phyloP scores from a whole-genome alignment of 2,113 vertebrate species.

The Sterna hirundo region DNA sequence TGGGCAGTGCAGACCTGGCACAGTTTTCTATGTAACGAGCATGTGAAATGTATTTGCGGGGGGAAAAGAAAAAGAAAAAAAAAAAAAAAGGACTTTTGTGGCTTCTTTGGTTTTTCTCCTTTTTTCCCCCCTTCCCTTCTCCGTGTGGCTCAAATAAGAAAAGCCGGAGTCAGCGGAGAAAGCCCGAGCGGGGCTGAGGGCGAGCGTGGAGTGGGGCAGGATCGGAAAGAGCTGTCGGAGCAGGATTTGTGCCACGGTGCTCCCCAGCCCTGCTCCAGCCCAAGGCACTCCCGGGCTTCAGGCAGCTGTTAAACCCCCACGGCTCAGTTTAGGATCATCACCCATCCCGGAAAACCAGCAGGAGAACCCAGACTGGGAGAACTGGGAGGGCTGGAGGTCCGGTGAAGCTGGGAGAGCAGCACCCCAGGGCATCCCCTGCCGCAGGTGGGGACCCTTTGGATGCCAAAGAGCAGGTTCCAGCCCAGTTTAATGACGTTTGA shows the following conservation, averaged over 20 bases:
- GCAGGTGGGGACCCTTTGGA: too few relatives aligned
- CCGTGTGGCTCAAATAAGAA: background rate
- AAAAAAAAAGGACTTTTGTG: background rate
- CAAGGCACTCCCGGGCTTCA: rapidly evolving
- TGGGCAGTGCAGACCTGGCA: background rate
- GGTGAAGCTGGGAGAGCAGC: too few relatives aligned
- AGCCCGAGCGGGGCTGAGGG: background rate
- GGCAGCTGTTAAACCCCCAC: rapidly evolving
- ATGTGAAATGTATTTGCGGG: constrained; percentile 20
- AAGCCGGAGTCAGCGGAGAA: background rate
- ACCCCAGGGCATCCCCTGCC: background rate
- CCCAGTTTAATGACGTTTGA: background rate
- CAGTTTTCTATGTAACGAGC: background rate
- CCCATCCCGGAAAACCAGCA: background rate
- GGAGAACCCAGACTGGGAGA: background rate
- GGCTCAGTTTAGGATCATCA: background rate
- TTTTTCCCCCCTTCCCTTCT: background rate
- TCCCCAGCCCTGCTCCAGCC: background rate
- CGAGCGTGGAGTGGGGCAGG: background rate
- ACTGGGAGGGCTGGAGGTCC: background rate
- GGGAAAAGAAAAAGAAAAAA: background rate
- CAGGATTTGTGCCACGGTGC: background rate
- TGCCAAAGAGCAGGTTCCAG: background rate
- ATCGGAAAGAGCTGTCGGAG: background rate
- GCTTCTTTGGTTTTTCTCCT: background rate